Conservation (phyloP, 2,797 vertebrate genomes). For the Telmatherina bonti region DNA sequence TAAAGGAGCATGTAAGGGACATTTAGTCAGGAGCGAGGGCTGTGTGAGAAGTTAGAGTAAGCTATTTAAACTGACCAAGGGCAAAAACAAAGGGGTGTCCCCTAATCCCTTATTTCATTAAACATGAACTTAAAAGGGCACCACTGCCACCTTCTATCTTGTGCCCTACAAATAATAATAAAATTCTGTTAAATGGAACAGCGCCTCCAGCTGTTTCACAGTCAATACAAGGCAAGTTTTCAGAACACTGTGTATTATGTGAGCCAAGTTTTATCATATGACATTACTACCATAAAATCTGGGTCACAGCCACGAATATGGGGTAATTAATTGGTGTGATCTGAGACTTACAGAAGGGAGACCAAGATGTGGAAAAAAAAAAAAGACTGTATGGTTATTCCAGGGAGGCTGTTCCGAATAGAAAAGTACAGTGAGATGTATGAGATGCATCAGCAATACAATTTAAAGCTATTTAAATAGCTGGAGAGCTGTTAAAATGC, state of each 20-base stretch:
- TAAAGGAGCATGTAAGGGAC: slow-evolving; percentile 17
- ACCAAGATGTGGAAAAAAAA: slow-evolving; percentile 27
- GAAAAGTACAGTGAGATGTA: slow-evolving; percentile 16
- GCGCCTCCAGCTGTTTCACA: slow-evolving; percentile 2
- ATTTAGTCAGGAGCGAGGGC: slow-evolving; percentile 4
- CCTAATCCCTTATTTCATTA: slow-evolving; percentile 33
- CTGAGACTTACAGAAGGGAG: slow-evolving; percentile 24
- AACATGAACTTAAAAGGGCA: slow-evolving; percentile 19
- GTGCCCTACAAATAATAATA: slow-evolving; percentile 16
- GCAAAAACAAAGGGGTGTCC: slow-evolving; percentile 24
- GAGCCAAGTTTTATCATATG: slow-evolving; percentile 35
- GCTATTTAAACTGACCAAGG: slow-evolving; percentile 27
- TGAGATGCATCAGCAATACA: slow-evolving; percentile 2
- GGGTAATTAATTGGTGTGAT: slow-evolving; percentile 59
- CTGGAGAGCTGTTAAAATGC: background rate
- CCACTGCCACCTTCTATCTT: background rate
- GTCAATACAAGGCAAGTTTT: slow-evolving; percentile 3
- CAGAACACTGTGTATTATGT: slow-evolving; percentile 6
- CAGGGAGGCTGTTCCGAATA: slow-evolving; percentile 11
- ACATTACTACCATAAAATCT: slow-evolving; percentile 60
- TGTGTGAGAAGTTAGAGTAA: background rate
- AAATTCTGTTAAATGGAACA: slow-evolving; percentile 20
- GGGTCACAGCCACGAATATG: slow-evolving; percentile 54
- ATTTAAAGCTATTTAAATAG: too few species aligned
- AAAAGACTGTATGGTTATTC: slow-evolving; percentile 37